Evolutionary conservation across 2,888 invertebrate species (phyloP).

Genomic region (Schizaphis graminum): DNA sequence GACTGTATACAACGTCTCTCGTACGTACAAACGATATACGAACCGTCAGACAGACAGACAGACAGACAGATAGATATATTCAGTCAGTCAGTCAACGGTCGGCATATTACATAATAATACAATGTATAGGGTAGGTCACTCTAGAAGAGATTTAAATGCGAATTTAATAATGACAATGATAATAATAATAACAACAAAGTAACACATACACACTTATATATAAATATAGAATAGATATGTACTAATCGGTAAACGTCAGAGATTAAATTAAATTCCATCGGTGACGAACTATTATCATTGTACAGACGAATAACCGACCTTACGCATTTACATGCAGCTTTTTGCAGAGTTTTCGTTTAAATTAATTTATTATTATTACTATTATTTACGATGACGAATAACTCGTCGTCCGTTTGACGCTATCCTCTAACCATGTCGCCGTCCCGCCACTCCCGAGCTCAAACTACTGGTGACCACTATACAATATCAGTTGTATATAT

Average conservation of each 20-base stretch:
- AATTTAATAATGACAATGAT: neutral
- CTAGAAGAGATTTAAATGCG: neutral
- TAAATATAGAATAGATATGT: neutral
- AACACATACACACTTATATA: neutral
- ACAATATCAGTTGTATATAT: neutral
- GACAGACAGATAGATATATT: neutral
- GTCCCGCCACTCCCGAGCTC: neutral
- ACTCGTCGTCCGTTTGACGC: slow-evolving; percentile 2
- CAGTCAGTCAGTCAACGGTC: neutral
- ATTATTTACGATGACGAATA: neutral
- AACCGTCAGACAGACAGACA: neutral
- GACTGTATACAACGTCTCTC: neutral
- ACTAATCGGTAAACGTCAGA: slow-evolving; percentile 3
- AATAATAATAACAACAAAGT: neutral
- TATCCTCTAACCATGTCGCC: neutral
- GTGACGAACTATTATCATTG: neutral
- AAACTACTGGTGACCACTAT: neutral
- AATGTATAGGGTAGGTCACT: neutral
- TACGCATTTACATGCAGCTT: neutral
- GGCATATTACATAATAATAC: neutral
- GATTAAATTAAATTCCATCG: slow-evolving; percentile 38
- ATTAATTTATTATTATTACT: neutral
- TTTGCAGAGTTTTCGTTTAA: neutral
- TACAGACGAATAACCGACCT: neutral
- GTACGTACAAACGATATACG: neutral